Base-by-base conservation (phyloP, 2,113 vertebrate genomes). In the Machaerirhynchus nigripectus region DNA sequence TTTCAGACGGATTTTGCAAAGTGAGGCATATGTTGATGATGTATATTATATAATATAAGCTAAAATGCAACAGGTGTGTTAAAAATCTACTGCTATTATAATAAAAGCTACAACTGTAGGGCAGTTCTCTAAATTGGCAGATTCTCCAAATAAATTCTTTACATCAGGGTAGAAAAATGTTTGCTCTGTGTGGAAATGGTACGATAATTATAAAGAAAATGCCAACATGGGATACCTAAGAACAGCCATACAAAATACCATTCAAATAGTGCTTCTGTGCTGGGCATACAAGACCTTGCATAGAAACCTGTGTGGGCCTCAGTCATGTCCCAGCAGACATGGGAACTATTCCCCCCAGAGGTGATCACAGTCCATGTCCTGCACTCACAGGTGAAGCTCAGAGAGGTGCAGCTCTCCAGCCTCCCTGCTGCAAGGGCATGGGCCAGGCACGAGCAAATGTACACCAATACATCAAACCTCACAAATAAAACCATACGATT, bases 1-100 rank as follows among this genome's bases (percentile, higher is more conserved):
- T 71, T 90, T 96, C 85, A 97, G 95, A 77, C 0, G 5, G 65
- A 37, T 78, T 86, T 85, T 95, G 79, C 17, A 47, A 89, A 96
- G 67, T 35, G 39, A 95, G 40, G n/a, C 75, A 50, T 31, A n/a
- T 49, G 16, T 61, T 42, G 55, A 9, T 16, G 22, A 22, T 13
- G 5, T n/a, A 15, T 26, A 10, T 26, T 49, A 55, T 15, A 57
- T 14, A 57, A 84, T 18, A 46, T 1, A 84, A 67, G 21, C 19
- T 13, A 31, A 63, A 65, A 79, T 3, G 2, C 12, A 73, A 17
- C 16, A 24, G 15, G 5, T 50, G 11, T 27, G 76, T 70, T 22
- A 19, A 67, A 93, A 55, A 26, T 15, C 5, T 10, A 47, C 13
- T 31, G 4, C 16, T 40, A 10, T 50, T 67, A 28, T 5, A 16